Percentiles rank a stretch among this genome's conserved stretches.
phyloP scores from a whole-genome alignment of 2,797 vertebrate genomes.

The Fringilla coelebs region DNA sequence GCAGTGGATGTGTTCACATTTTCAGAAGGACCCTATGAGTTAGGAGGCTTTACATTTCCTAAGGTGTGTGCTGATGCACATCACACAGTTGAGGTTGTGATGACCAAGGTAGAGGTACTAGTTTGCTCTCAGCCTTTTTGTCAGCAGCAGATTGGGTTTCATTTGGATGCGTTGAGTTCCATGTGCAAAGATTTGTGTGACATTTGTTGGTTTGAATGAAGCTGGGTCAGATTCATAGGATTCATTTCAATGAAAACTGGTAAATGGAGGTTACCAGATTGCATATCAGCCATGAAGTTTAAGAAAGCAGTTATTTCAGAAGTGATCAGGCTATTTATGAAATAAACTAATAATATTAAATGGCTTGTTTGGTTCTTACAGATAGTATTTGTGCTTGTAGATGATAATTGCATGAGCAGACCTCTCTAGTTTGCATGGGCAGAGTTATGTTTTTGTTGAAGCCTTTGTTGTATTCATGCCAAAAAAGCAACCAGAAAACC shows the following conservation, averaged over 20 bases:
- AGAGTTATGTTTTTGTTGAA: constrained; percentile 11
- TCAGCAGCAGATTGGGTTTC: not conserved
- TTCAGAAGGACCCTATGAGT: not conserved
- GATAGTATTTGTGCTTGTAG: not conserved
- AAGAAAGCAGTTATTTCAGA: not conserved
- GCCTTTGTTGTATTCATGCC: not conserved
- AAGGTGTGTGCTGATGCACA: fast-evolving
- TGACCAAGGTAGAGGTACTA: not conserved
- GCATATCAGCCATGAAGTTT: not conserved
- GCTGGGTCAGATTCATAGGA: not conserved
- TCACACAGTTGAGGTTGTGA: not conserved
- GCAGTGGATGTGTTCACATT: not conserved
- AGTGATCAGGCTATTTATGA: constrained; percentile 1
- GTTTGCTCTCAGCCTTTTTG: not conserved
- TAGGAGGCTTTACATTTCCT: not conserved
- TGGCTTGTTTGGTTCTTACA: not conserved
- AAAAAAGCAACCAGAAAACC: not conserved
- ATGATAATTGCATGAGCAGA: constrained; percentile 15
- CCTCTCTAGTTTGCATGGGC: not conserved
- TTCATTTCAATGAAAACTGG: not conserved
- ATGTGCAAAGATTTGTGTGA: not conserved
- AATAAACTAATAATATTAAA: constrained; percentile 17
- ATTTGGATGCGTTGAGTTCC: not conserved
- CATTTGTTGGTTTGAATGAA: not conserved
- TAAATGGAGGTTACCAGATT: not conserved